Percentiles rank a stretch among this genome's conserved stretches.
These are phyloP conservation scores for Miltochrista miniata DNA, from an alignment of 2,888 invertebrate genomes.

Conservation along the genomic window DNA sequence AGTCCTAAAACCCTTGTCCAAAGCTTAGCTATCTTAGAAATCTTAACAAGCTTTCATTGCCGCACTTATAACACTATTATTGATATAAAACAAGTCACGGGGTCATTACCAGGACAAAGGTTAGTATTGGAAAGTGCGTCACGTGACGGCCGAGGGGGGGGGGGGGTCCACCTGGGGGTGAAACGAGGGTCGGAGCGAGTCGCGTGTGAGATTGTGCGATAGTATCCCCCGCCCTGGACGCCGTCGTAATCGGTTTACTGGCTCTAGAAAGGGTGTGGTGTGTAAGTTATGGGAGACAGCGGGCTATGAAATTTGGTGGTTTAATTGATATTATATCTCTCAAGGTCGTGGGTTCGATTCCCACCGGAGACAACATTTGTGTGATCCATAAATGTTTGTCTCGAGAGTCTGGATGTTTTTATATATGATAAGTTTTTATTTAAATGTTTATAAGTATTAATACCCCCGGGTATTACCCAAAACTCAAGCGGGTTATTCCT, in stretches of 20 bases:
- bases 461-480: too few relatives aligned
- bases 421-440: too few relatives aligned
- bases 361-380: too few relatives aligned
- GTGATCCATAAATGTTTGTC: too few relatives aligned
- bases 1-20: background rate
- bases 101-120: constrained; percentile 72
- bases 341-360: too few relatives aligned
- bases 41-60: constrained; percentile 22
- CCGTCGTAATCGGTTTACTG: constrained; percentile 76
- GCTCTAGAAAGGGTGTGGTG: constrained; percentile 50
- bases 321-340: too few relatives aligned
- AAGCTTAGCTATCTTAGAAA: constrained; percentile 9
- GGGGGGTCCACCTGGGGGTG: constrained; percentile 2
- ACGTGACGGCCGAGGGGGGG: constrained; percentile 43
- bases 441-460: too few relatives aligned
- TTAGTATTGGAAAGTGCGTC: constrained; percentile 58
- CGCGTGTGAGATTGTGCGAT: constrained; percentile 74
- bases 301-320: background rate
- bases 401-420: too few relatives aligned
- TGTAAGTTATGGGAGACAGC: constrained; percentile 25
- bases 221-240: constrained; percentile 54
- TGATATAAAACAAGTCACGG: constrained; percentile 61
- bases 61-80: constrained; percentile 40
- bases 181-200: constrained; percentile 34
- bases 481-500: too few relatives aligned